Evolutionary conservation across 2,113 vertebrate species (phyloP).

Genomic region (Ictidomys tridecemlineatus): DNA sequence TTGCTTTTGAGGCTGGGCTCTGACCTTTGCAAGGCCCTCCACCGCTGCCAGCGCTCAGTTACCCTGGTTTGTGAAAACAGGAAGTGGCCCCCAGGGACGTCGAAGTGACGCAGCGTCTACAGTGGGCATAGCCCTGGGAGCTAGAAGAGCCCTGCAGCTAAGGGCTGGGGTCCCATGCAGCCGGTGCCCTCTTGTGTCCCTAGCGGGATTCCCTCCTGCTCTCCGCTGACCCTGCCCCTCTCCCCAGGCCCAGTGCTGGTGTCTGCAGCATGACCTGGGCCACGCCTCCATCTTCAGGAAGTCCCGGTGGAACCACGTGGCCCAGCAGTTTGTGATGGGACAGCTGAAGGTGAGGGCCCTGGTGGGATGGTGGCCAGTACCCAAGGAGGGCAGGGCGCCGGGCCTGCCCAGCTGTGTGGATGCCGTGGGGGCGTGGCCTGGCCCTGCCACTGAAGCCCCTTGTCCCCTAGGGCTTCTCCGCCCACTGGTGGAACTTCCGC

Average conservation of each 20-base stretch:
- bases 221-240: not conserved
- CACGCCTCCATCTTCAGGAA: constrained; percentile 86
- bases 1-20: not conserved
- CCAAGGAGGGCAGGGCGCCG: fast-evolving
- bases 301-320: constrained; percentile 85
- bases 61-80: not conserved
- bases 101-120: not conserved
- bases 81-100: not conserved
- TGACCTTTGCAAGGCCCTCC: no score
- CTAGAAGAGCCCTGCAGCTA: not conserved
- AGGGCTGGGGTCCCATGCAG: not conserved
- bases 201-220: not conserved
- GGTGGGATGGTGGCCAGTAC: not conserved
- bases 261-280: constrained; percentile 88
- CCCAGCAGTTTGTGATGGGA: constrained; percentile 87
- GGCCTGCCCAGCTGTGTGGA: not conserved
- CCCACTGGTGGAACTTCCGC: constrained; percentile 92
- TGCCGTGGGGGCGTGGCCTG: fast-evolving
- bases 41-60: not conserved
- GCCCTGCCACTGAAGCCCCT: not conserved
- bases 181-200: not conserved
- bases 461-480: constrained; percentile 70
- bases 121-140: not conserved
- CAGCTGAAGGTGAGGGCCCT: constrained; percentile 85
- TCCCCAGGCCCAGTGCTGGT: constrained; percentile 85